phyloP scores from a whole-genome alignment of 2,888 invertebrate species.

The Bruchidius siliquastri region DNA sequence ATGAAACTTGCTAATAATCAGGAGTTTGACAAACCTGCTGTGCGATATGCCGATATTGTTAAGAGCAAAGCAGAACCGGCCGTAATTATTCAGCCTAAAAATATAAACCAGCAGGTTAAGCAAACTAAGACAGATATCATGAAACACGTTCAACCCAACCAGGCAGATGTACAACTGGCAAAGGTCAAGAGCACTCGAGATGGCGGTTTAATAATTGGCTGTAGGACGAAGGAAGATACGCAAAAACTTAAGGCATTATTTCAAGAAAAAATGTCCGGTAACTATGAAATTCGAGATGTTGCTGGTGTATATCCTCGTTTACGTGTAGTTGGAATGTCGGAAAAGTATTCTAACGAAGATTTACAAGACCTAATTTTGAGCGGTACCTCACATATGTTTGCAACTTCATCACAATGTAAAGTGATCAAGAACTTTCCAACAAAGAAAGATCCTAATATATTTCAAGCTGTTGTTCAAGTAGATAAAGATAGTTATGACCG shows the following conservation, averaged over 20 bases:
- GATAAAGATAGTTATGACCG: not conserved
- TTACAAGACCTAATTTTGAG: not conserved
- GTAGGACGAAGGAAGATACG: constrained; percentile 4
- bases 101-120: not conserved
- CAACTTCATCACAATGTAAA: constrained; percentile 1
- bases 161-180: constrained; percentile 6
- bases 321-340: too few relatives aligned
- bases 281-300: constrained; percentile 5
- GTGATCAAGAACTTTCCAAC: constrained; percentile 1
- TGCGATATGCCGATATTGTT: constrained; percentile 4
- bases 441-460: constrained; percentile 1
- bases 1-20: not conserved
- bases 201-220: constrained; percentile 7
- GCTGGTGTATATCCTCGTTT: not conserved
- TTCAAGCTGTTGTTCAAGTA: not conserved
- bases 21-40: not conserved
- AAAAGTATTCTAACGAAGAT: too few relatives aligned
- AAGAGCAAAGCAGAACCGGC: constrained; percentile 9
- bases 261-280: constrained; percentile 3
- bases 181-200: constrained; percentile 3
- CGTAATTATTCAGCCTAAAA: constrained; percentile 10
- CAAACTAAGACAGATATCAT: constrained; percentile 7
- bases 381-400: too few relatives aligned
- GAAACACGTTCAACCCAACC: constrained; percentile 1
- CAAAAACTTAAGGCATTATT: not conserved